A percentile compares a stretch with the other conserved stretches of the same genome.
Evolutionary conservation across 2,113 vertebrate species (phyloP).

Genomic region (Eptesicus fuscus): DNA sequence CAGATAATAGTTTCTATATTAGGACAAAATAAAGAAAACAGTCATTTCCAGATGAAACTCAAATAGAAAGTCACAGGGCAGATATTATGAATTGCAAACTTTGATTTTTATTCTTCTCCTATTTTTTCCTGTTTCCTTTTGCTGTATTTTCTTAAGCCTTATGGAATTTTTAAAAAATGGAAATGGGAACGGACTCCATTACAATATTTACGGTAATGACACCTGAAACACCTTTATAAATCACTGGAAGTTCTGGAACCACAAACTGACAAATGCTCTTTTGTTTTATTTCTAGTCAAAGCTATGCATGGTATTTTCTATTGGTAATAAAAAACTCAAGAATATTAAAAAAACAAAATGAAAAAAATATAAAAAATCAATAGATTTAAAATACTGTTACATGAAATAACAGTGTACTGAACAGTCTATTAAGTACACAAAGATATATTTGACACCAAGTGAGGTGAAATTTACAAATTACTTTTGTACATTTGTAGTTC

Average conservation of each 20-base stretch:
- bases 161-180: not conserved
- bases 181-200: not conserved
- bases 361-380: slow-evolving; percentile 7
- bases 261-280: not conserved
- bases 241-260: not conserved
- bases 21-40: not conserved
- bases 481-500: not conserved
- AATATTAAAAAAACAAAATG: not conserved
- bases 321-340: slow-evolving; percentile 13
- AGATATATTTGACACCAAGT: not conserved
- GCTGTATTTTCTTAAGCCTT: not conserved
- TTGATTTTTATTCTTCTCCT: not conserved
- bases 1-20: not conserved
- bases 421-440: not conserved
- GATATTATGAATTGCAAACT: not conserved
- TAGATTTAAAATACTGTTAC: not conserved
- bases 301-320: not conserved
- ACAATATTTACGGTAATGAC: not conserved
- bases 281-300: slow-evolving; percentile 3
- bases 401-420: too few species aligned
- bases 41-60: slow-evolving; percentile 13
- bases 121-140: not conserved
- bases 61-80: not conserved
- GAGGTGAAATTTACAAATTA: too few species aligned
- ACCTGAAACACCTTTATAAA: not conserved